A percentile compares a stretch with the other conserved stretches of the same genome.
Evolutionary conservation across 1,140 invertebrate genomes (phyloP).

Genomic region (Zelostemma sp.): DNA sequence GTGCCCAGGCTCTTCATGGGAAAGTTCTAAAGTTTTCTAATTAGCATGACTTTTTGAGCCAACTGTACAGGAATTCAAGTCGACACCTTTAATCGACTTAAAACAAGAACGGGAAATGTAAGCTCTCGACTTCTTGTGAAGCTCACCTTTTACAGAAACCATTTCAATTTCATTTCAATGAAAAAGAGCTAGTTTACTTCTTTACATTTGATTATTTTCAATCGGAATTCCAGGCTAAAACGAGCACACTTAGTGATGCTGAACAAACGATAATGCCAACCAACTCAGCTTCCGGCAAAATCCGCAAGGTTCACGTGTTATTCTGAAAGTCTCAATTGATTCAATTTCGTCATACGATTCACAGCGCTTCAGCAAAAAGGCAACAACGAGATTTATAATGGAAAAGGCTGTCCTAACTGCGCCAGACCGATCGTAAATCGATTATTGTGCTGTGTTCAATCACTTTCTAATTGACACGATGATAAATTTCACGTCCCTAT

Average conservation of each 20-base stretch:
- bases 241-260: no score
- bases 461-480: slow-evolving; percentile 63
- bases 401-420: slow-evolving; percentile 38
- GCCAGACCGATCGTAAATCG: slow-evolving; percentile 57
- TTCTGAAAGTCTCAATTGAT: no score
- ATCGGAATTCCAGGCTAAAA: no score
- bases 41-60: slow-evolving; percentile 53
- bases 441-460: slow-evolving; percentile 60
- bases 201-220: no score
- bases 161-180: no score
- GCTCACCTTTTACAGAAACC: no score
- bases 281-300: no score
- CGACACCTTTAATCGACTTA: slow-evolving; percentile 22
- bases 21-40: slow-evolving; percentile 57
- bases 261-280: no score
- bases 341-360: slow-evolving; percentile 46
- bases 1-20: slow-evolving; percentile 30
- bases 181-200: no score
- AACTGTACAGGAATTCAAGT: slow-evolving; percentile 23
- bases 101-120: slow-evolving; percentile 9
- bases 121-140: no score
- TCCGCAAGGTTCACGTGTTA: no score
- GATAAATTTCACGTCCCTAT: slow-evolving; percentile 56
- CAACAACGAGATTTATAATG: slow-evolving; percentile 41
- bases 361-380: slow-evolving; percentile 21